Percentiles rank a stretch among this genome's conserved stretches.
phyloP scores from a whole-genome alignment of 2,888 invertebrate genomes.

The Leptinotarsa haldemani region DNA sequence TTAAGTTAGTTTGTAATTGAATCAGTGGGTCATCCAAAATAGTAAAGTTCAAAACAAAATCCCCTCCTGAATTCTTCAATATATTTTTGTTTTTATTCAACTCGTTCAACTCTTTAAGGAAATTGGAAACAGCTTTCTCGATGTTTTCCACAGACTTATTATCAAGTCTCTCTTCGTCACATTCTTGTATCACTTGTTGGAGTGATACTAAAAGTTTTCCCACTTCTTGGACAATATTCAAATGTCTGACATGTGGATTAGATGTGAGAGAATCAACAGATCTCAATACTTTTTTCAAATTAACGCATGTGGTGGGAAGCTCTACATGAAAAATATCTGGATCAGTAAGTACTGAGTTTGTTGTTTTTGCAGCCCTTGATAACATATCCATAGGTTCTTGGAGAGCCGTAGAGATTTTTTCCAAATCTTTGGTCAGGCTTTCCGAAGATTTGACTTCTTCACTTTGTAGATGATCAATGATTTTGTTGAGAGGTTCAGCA shows the following conservation, averaged over 20 bases:
- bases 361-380: conserved; percentile 36
- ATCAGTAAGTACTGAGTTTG: conserved; percentile 46
- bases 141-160: conserved; percentile 46
- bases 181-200: conserved; percentile 40
- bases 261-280: conserved; percentile 41
- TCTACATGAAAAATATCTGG: conserved; percentile 47
- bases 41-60: conserved; percentile 37
- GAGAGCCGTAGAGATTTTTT: conserved; percentile 29
- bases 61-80: conserved; percentile 33
- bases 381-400: conserved; percentile 42
- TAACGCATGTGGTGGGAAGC: conserved; percentile 41
- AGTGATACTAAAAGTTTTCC: conserved; percentile 20
- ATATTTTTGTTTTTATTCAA: conserved; percentile 24
- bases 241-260: conserved; percentile 35
- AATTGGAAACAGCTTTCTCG: conserved; percentile 29
- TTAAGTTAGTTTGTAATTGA: conserved; percentile 46
- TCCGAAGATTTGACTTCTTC: conserved; percentile 23
- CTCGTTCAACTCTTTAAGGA: conserved; percentile 31
- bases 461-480: conserved; percentile 33
- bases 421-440: conserved; percentile 28
- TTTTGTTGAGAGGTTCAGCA: conserved; percentile 30
- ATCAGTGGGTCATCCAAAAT: conserved; percentile 37
- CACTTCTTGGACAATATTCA: conserved; percentile 34
- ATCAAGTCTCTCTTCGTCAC: conserved; percentile 50
- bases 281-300: conserved; percentile 35